Percentiles rank a stretch among this genome's conserved stretches.
Conservation (phyloP, 2,113 vertebrate species). For the Toxotes jaculatrix region DNA sequence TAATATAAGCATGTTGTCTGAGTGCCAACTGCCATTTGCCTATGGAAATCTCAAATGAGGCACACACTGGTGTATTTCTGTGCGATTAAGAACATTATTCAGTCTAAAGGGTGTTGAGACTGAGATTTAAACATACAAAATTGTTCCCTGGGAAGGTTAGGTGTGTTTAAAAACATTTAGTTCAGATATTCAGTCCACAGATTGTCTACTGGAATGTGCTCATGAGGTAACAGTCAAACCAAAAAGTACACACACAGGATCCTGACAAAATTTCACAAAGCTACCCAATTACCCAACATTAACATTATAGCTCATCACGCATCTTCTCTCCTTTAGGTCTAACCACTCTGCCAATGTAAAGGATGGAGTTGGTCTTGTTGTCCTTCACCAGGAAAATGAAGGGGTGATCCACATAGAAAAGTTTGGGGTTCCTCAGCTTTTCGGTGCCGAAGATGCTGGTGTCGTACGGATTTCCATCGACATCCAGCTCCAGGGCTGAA, state of each 20-base stretch:
- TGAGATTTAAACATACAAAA: neutral
- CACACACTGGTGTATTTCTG: neutral
- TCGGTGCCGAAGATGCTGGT: conserved; percentile 89
- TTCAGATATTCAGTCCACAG: conserved; percentile 61
- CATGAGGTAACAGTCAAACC: conserved; percentile 74
- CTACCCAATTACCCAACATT: conserved; percentile 12
- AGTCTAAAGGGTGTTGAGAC: neutral
- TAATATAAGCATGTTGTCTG: conserved; percentile 82
- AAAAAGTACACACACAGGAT: conserved; percentile 26
- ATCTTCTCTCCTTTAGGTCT: conserved; percentile 96
- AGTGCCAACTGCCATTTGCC: conserved; percentile 19
- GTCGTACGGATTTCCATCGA: conserved; percentile 91
- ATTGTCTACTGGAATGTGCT: conserved; percentile 72
- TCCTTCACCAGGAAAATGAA: conserved; percentile 98
- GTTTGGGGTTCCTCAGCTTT: conserved; percentile 91
- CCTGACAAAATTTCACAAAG: conserved; percentile 50
- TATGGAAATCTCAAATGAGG: conserved; percentile 2
- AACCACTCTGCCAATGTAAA: conserved; percentile 95
- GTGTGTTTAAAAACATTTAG: conserved; percentile 9
- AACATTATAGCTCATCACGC: conserved; percentile 93
- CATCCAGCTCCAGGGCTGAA: conserved; percentile 90
- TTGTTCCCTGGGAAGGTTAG: conserved; percentile 34
- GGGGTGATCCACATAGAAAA: conserved; percentile 97
- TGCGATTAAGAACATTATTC: neutral
- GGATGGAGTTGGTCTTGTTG: conserved; percentile 92